These are phyloP conservation scores for Dendroctonus valens DNA, from an alignment of 1,140 invertebrate species.

Conservation along the genomic window DNA sequence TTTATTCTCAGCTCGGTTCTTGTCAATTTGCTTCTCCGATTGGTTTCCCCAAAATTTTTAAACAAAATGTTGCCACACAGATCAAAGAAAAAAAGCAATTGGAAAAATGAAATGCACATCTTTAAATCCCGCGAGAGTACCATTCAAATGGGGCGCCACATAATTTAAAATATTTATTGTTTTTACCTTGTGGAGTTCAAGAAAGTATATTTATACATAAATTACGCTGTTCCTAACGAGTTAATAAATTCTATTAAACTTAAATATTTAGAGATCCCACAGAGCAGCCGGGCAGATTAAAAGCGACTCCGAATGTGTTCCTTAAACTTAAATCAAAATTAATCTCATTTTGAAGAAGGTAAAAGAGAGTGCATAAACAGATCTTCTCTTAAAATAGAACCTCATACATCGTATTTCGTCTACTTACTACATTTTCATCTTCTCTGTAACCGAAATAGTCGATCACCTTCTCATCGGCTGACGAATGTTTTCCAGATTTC, in stretches of 20 bases:
- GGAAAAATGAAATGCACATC: no score
- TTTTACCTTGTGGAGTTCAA: constrained; percentile 15
- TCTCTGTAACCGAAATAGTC: constrained; percentile 11
- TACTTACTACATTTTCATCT: constrained; percentile 20
- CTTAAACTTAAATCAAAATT: constrained; percentile 26
- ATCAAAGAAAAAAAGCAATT: no score
- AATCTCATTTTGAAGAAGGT: constrained; percentile 22
- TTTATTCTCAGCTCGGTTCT: neutral
- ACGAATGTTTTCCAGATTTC: constrained; percentile 12
- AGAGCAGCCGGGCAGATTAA: constrained; percentile 15
- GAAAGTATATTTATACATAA: constrained; percentile 27
- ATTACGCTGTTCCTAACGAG: constrained; percentile 21
- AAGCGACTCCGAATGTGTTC: constrained; percentile 17
- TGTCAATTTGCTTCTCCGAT: no score
- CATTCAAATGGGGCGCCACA: constrained; percentile 13
- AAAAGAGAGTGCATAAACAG: constrained; percentile 18
- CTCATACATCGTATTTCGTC: constrained; percentile 15
- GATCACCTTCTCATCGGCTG: neutral
- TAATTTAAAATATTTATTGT: constrained; percentile 24
- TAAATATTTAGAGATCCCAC: constrained; percentile 23
- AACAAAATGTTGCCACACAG: no score
- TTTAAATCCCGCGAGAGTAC: neutral
- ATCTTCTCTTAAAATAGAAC: constrained; percentile 20
- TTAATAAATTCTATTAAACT: constrained; percentile 30
- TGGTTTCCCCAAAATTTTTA: no score